phyloP scores from a whole-genome alignment of 2,797 vertebrate genomes.

The Siniperca obscura region DNA sequence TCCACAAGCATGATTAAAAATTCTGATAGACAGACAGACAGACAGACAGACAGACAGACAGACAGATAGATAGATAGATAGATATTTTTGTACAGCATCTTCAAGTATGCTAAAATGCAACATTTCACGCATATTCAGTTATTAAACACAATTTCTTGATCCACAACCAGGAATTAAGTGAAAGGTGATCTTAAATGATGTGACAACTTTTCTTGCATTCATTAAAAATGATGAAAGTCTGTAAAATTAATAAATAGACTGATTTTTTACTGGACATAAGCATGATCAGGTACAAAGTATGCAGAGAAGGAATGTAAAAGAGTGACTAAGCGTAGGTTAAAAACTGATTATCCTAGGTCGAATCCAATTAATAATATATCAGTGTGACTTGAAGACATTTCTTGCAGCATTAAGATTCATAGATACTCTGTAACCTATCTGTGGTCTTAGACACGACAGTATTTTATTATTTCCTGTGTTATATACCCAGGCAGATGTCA shows the following conservation, averaged over 20 bases:
- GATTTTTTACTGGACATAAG: not conserved
- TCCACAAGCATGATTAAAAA: not conserved
- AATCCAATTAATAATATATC: conserved; percentile 49
- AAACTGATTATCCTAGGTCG: not conserved
- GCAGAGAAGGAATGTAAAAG: not conserved
- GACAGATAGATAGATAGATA: too few species aligned
- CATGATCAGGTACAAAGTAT: not conserved
- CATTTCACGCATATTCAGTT: not conserved
- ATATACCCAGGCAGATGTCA: not conserved
- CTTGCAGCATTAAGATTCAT: conserved; percentile 31
- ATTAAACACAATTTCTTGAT: not conserved
- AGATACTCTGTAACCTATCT: conserved; percentile 5
- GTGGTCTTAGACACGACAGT: not conserved
- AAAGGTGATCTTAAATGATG: not conserved
- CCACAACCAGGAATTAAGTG: not conserved
- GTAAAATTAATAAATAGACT: not conserved
- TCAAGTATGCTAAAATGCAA: not conserved
- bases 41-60: too few species aligned
- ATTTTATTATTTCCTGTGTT: not conserved
- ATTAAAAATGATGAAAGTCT: not conserved
- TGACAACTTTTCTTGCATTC: not conserved
- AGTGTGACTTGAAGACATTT: conserved; percentile 19
- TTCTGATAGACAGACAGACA: too few species aligned
- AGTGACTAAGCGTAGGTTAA: not conserved
- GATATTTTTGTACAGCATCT: not conserved